Percentiles rank a stretch among this genome's conserved stretches.
Conservation (phyloP, 1,140 invertebrate genomes). For the Papilio polyxenes region DNA sequence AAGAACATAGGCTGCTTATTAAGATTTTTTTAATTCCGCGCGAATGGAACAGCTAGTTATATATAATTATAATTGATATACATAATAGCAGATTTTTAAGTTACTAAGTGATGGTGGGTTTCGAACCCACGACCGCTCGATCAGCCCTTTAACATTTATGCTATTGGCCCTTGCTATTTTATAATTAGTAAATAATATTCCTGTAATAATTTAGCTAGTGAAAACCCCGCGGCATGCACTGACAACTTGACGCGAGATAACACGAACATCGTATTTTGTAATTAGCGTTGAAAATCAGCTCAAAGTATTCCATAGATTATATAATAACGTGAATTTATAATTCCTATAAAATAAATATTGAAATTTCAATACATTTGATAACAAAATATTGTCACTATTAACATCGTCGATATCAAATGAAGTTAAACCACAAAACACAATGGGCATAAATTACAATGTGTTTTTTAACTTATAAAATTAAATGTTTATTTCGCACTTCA, state of each 20-base stretch:
- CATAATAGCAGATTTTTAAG: too few relatives aligned
- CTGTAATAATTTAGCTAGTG: slow-evolving; percentile 11
- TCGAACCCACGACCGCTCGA: background rate
- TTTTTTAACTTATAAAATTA: too few relatives aligned
- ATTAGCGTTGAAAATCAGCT: slow-evolving; percentile 3
- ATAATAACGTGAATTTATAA: background rate
- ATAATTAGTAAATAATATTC: background rate
- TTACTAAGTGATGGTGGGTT: background rate
- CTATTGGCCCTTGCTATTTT: background rate
- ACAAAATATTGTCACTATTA: too few relatives aligned
- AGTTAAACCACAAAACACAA: too few relatives aligned
- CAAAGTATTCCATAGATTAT: background rate
- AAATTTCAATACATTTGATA: background rate
- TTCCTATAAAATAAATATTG: background rate
- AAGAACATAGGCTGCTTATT: too few relatives aligned
- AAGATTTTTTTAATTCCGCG: too few relatives aligned
- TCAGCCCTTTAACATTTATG: background rate
- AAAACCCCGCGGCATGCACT: background rate
- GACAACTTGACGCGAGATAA: slow-evolving; percentile 18
- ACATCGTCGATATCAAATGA: too few relatives aligned
- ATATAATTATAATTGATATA: too few relatives aligned
- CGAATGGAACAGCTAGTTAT: too few relatives aligned
- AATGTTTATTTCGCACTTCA: too few relatives aligned
- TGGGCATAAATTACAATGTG: too few relatives aligned
- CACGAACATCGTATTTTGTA: background rate